A percentile compares a stretch with the other conserved stretches of the same genome.
Evolutionary conservation across 1,140 invertebrate species (phyloP).

Genomic region (Pseudobourletiella spinata): DNA sequence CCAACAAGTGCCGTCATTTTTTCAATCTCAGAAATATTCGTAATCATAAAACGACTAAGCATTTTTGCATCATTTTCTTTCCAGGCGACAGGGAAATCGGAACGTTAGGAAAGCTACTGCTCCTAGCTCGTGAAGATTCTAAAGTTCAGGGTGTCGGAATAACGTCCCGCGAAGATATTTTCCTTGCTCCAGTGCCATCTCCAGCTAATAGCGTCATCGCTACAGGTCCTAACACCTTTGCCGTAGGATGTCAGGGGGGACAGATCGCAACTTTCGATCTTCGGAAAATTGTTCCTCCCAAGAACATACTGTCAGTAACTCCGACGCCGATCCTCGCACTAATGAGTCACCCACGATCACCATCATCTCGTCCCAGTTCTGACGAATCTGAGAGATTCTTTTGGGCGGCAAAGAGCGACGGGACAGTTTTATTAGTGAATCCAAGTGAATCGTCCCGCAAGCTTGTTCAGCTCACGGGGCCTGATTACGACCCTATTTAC

Average conservation of each 20-base stretch:
- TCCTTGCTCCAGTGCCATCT: conserved; percentile 40
- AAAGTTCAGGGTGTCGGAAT: conserved; percentile 50
- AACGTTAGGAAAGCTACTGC: conserved; percentile 54
- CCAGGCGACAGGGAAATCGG: conserved; percentile 51
- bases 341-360: conserved; percentile 28
- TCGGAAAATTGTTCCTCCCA: conserved; percentile 17
- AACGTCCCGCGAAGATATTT: conserved; percentile 46
- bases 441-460: conserved; percentile 16
- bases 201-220: conserved; percentile 47
- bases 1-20: too few species aligned
- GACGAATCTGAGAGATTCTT: conserved; percentile 27
- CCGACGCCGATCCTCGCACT: conserved; percentile 25
- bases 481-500: conserved; percentile 58
- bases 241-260: conserved; percentile 47
- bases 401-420: conserved; percentile 31
- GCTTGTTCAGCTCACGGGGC: conserved; percentile 52
- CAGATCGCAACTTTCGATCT: conserved; percentile 40
- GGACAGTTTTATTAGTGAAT: conserved; percentile 22
- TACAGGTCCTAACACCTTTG: conserved; percentile 41
- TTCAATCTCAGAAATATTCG: too few species aligned
- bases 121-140: conserved; percentile 56
- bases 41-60: too few species aligned
- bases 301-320: conserved; percentile 16
- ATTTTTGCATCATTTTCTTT: too few species aligned
- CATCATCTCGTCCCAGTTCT: conserved; percentile 17